Base-by-base conservation (phyloP, 2,113 vertebrate genomes). In the Grallaria varia region DNA sequence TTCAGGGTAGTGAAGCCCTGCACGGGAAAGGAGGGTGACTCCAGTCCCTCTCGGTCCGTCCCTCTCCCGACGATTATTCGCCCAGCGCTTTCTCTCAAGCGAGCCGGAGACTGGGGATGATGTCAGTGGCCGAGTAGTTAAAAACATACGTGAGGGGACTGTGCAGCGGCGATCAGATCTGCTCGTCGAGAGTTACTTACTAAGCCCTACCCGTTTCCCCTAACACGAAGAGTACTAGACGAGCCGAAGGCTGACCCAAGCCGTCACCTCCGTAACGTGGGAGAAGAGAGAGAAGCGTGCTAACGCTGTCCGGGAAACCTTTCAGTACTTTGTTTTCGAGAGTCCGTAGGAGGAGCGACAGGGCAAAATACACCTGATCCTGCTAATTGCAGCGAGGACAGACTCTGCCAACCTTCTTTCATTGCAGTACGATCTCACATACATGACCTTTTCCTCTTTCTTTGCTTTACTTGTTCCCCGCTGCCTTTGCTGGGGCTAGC, bases 11-110 rank as follows among this genome's bases (percentile, higher is more conserved):
- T 28, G 69, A 75, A 87, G 13, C 60, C 30, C 69, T 58, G 13
- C 28, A 3, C 37, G 22, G n/a, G 8, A 55, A 33, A 56, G 8
- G 15, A 31, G 17, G 14, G 39, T 44, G 44, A 18, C 40, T 44
- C 24, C 20, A 14, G 2, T 10, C 17, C 37, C 52, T 40, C 7
- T n/a, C 21, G 0, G 12, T 31, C 58, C 19, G 0, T 30, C 33
- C 39, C 4, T 73, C 33, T 93, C 66, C 56, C 7, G 1, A 2
- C 4, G 6, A 4, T 62, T 66, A 8, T 92, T 68, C 25, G n/a
- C 45, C 23, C 42, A 20, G 22, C 22, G 0, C 31, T 84, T 66
- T 22, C 30, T n/a, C 14, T 52, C 13, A 9, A 22, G 50, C 7
- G 12, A 90, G 24, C 31, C 9, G 2, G 40, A 44, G 50, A 2